phyloP scores from a whole-genome alignment of 2,797 vertebrate genomes.

The Oreonectes daqikongensis region DNA sequence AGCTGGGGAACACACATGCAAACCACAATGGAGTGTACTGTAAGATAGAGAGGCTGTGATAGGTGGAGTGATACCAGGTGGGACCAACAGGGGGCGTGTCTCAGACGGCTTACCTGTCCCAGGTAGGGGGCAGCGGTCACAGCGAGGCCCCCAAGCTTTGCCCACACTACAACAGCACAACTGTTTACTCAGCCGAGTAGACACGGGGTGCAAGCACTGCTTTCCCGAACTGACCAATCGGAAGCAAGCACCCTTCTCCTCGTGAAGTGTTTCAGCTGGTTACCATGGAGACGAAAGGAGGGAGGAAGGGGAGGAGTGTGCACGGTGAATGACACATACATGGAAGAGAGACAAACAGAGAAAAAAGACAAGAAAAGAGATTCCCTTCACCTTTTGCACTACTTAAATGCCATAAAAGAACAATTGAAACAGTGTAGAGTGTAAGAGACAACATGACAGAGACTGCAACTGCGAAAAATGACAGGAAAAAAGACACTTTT shows the following conservation, averaged over 20 bases:
- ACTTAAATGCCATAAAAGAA: constrained; percentile 23
- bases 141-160: constrained; percentile 95
- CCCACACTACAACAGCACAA: constrained; percentile 99
- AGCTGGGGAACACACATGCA: constrained; percentile 43
- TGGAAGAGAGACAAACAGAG: constrained; percentile 61
- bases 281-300: constrained; percentile 56
- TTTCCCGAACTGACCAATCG: constrained; percentile 91
- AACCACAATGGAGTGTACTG: constrained; percentile 4
- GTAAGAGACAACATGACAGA: too few relatives aligned
- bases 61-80: background rate
- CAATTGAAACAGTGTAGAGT: too few relatives aligned
- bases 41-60: constrained; percentile 7
- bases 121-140: constrained; percentile 92
- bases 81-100: constrained; percentile 24
- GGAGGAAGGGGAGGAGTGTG: constrained; percentile 64
- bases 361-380: constrained; percentile 62
- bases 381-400: constrained; percentile 67
- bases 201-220: constrained; percentile 95
- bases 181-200: constrained; percentile 96
- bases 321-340: constrained; percentile 54
- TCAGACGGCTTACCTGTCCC: constrained; percentile 89
- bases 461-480: too few relatives aligned
- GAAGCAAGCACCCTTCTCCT: constrained; percentile 97
- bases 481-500: too few relatives aligned
- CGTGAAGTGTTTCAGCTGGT: constrained; percentile 87